A percentile compares a stretch with the other conserved stretches of the same genome.
phyloP scores from a whole-genome alignment of 2,797 vertebrate species.

The Ammospiza maritima region DNA sequence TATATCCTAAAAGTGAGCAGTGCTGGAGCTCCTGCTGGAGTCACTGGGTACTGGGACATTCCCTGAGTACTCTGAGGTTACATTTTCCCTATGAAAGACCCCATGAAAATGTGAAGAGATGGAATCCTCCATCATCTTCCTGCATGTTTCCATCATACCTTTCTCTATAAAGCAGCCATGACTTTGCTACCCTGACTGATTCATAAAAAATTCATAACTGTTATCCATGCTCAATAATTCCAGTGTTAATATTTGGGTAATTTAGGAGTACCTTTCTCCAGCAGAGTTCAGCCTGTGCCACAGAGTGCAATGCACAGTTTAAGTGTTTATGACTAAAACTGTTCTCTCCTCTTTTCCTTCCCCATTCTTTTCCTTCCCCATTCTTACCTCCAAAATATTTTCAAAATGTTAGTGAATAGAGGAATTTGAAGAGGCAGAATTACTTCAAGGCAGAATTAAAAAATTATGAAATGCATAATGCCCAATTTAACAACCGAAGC shows the following conservation, averaged over 20 bases:
- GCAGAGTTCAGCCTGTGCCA: background rate
- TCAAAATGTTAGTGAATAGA: background rate
- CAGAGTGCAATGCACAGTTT: background rate
- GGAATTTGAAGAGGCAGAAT: background rate
- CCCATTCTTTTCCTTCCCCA: background rate
- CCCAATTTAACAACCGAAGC: constrained; percentile 14
- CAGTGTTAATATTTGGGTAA: constrained; percentile 47
- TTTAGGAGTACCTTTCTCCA: background rate
- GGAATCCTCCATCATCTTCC: background rate
- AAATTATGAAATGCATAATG: background rate
- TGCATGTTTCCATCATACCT: background rate
- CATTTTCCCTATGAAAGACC: background rate
- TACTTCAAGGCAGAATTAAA: background rate
- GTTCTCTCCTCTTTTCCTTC: background rate
- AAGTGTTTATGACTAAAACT: background rate
- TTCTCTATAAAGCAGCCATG: background rate
- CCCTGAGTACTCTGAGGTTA: background rate
- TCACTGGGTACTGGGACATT: background rate
- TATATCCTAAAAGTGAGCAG: rapidly evolving
- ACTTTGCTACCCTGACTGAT: constrained; percentile 32
- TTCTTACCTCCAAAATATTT: background rate
- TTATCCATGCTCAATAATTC: constrained; percentile 41
- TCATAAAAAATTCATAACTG: constrained; percentile 32
- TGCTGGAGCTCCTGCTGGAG: background rate
- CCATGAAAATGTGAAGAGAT: background rate